Conservation (phyloP, 2,797 vertebrate species). For the Sitta carolinensis region DNA sequence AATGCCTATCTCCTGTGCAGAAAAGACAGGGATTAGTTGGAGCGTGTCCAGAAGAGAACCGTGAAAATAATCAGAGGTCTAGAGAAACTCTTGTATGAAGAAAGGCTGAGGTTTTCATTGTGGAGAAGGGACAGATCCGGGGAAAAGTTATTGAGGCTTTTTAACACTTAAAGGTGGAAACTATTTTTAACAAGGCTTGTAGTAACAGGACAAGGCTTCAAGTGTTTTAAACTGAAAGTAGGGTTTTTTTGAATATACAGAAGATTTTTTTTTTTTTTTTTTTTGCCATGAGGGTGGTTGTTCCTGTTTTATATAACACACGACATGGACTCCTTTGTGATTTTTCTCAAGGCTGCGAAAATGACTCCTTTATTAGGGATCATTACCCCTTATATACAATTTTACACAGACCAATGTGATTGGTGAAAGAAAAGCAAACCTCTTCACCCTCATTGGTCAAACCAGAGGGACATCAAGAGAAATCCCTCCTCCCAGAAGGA, state of each 20-base stretch:
- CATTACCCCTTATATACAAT: too few species aligned
- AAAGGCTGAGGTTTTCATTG: background rate
- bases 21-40: background rate
- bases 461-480: too few species aligned
- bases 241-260: background rate
- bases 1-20: fast-evolving
- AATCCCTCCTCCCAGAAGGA: too few species aligned
- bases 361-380: too few species aligned
- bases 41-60: fast-evolving
- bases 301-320: too few species aligned
- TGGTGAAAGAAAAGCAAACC: too few species aligned
- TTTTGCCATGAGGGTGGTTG: background rate
- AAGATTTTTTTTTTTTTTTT: too few species aligned
- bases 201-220: background rate
- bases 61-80: background rate
- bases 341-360: too few species aligned
- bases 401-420: too few species aligned
- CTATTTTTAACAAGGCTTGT: background rate
- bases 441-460: too few species aligned
- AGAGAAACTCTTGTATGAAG: background rate
- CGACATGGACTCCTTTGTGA: too few species aligned
- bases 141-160: fast-evolving
- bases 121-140: background rate
- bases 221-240: background rate
- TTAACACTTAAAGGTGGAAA: background rate